Conservation (phyloP, 2,888 invertebrate genomes). For the Micoletzkya japonica region DNA sequence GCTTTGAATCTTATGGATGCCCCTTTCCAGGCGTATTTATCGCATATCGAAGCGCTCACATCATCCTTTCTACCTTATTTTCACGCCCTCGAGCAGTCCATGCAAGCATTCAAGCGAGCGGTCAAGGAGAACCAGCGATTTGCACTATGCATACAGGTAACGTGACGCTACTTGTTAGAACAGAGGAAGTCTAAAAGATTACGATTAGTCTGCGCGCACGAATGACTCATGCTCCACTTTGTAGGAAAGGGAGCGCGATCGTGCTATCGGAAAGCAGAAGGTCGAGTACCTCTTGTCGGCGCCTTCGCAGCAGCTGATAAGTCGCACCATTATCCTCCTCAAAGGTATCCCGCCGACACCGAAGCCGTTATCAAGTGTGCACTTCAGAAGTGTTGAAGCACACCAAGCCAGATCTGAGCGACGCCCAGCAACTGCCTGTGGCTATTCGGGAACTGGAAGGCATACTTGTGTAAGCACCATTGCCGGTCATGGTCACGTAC, state of each 20-base stretch:
- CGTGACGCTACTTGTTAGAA: neutral
- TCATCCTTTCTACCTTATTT: constrained; percentile 17
- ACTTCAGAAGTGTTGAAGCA: constrained; percentile 10
- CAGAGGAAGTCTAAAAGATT: neutral
- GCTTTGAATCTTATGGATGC: neutral
- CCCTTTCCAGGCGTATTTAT: constrained; percentile 7
- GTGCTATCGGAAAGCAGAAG: constrained; percentile 23
- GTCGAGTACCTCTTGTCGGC: constrained; percentile 15
- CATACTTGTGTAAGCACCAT: neutral
- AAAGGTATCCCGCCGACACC: neutral
- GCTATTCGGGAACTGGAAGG: constrained; percentile 6
- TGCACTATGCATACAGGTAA: constrained; percentile 7
- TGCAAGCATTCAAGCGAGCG: neutral
- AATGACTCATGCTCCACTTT: too few relatives aligned
- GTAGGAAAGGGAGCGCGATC: constrained; percentile 19
- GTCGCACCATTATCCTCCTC: constrained; percentile 13
- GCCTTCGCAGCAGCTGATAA: constrained; percentile 20
- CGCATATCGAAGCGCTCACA: neutral
- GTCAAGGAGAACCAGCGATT: constrained; percentile 9
- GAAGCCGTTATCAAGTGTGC: neutral
- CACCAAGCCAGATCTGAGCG: neutral
- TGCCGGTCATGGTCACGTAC: neutral
- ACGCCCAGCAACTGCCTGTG: constrained; percentile 1
- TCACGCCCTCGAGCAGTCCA: constrained; percentile 8
- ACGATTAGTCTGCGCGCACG: neutral